A percentile compares a stretch with the other conserved stretches of the same genome.
These are phyloP conservation scores for Chaetodon trifascialis DNA, from an alignment of 2,113 vertebrate species.

Conservation along the genomic window DNA sequence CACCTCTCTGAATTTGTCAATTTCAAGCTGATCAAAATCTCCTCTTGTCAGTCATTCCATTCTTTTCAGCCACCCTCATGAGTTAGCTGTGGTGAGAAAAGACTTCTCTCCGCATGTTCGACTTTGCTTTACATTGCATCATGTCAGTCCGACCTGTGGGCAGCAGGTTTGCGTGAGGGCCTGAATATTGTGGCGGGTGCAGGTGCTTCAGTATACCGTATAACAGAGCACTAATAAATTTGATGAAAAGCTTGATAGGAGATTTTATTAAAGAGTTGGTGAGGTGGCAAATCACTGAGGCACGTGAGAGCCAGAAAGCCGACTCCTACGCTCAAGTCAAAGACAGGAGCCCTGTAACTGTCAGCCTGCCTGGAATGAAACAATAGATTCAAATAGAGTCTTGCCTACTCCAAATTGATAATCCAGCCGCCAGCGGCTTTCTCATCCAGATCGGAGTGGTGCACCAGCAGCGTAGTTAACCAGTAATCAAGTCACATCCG, in stretches of 20 bases:
- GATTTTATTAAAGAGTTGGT: slow-evolving; percentile 45
- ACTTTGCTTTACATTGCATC: slow-evolving; percentile 42
- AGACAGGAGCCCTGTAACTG: slow-evolving; percentile 27
- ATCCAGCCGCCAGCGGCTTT: slow-evolving; percentile 60
- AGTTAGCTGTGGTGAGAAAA: neutral
- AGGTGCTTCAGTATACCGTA: slow-evolving; percentile 31
- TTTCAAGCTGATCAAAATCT: slow-evolving; percentile 27
- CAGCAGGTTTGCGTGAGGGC: slow-evolving; percentile 21
- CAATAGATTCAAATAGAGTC: slow-evolving; percentile 67
- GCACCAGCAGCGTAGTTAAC: slow-evolving; percentile 73
- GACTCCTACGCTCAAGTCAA: slow-evolving; percentile 19
- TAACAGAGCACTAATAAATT: slow-evolving; percentile 22
- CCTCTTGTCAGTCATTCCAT: slow-evolving; percentile 9
- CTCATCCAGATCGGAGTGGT: slow-evolving; percentile 58
- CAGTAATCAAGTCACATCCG: slow-evolving; percentile 79
- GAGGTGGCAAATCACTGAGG: slow-evolving; percentile 48
- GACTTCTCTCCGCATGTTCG: slow-evolving; percentile 29
- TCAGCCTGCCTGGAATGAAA: slow-evolving; percentile 52
- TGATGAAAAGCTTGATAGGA: slow-evolving; percentile 46
- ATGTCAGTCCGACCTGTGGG: slow-evolving; percentile 26
- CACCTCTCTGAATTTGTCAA: slow-evolving; percentile 19
- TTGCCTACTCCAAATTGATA: slow-evolving; percentile 67
- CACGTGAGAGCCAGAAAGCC: slow-evolving; percentile 25
- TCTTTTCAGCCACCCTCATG: neutral
- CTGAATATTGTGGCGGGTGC: neutral